A percentile compares a stretch with the other conserved stretches of the same genome.
Evolutionary conservation across 1,140 invertebrate genomes (phyloP).

Genomic region (Gryllus bimaculatus): DNA sequence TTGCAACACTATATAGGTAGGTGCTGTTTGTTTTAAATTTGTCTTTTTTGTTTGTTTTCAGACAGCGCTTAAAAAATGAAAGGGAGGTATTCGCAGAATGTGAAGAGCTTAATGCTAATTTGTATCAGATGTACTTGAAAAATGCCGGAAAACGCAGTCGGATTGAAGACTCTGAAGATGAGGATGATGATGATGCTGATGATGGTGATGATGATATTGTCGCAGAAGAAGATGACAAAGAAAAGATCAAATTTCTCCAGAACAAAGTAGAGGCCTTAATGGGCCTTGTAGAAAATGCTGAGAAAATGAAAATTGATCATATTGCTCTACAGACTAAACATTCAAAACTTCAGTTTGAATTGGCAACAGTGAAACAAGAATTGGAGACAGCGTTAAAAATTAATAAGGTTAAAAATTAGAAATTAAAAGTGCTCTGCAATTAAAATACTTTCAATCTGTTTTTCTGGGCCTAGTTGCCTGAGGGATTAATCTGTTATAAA

Average conservation of each 20-base stretch:
- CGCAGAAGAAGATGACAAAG: not conserved
- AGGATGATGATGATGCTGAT: not conserved
- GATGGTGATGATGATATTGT: not conserved
- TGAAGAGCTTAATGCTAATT: not conserved
- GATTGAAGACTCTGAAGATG: not conserved
- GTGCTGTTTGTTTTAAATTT: not conserved
- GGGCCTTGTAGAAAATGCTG: not conserved
- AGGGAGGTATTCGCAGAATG: not conserved
- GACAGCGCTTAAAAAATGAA: not conserved
- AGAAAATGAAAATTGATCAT: not conserved
- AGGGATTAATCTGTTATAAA: too few species aligned
- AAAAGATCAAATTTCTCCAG: not conserved
- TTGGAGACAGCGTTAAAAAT: not conserved
- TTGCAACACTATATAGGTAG: not conserved
- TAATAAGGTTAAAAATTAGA: not conserved
- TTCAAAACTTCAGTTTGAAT: not conserved
- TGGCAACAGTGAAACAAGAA: not conserved
- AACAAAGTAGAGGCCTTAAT: not conserved
- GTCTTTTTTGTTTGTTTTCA: not conserved
- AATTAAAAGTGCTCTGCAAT: too few species aligned
- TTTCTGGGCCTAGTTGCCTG: too few species aligned
- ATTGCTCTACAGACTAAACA: not conserved
- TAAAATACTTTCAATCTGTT: too few species aligned
- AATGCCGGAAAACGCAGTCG: not conserved
- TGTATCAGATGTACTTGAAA: not conserved